Conservation (phyloP, 2,113 vertebrate species). For the Poeciliopsis occidentalis region DNA sequence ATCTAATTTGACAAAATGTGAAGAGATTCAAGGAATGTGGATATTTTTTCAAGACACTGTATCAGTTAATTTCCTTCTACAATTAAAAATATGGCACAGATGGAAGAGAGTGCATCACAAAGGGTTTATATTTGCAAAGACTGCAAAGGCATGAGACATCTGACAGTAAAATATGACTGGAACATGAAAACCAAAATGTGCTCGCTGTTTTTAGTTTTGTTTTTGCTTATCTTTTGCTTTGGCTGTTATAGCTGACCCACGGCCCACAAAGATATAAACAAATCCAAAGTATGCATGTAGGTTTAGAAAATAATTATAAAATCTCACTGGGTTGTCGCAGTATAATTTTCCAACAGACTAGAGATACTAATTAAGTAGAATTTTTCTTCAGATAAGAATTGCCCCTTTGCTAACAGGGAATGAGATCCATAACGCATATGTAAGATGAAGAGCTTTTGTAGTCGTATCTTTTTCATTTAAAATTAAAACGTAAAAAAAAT, state of each 20-base stretch:
- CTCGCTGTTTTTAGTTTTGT: not conserved
- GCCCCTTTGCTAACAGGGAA: conserved; percentile 10
- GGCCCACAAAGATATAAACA: not conserved
- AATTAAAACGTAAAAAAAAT: conserved; percentile 12
- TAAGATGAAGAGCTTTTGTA: conserved; percentile 2
- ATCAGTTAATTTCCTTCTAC: conserved; percentile 5
- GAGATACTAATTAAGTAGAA: conserved; percentile 16
- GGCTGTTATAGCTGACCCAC: not conserved
- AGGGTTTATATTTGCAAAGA: conserved; percentile 4
- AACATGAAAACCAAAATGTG: not conserved
- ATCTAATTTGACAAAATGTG: not conserved
- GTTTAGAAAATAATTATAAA: not conserved
- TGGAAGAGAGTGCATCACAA: too few relatives aligned
- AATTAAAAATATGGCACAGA: too few relatives aligned
- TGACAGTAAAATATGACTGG: not conserved
- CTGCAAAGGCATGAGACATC: not conserved
- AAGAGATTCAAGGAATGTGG: not conserved
- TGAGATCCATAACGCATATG: not conserved
- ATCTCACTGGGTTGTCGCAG: not conserved
- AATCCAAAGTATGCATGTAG: conserved; percentile 1
- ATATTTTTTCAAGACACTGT: not conserved
- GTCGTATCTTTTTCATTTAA: conserved; percentile 15
- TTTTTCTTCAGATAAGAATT: conserved; percentile 2
- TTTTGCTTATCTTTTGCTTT: conserved; percentile 5
- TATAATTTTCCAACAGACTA: conserved; percentile 9